A percentile compares a stretch with the other conserved stretches of the same genome.
Conservation (phyloP, 2,113 vertebrate genomes). For the Odocoileus virginianus region DNA sequence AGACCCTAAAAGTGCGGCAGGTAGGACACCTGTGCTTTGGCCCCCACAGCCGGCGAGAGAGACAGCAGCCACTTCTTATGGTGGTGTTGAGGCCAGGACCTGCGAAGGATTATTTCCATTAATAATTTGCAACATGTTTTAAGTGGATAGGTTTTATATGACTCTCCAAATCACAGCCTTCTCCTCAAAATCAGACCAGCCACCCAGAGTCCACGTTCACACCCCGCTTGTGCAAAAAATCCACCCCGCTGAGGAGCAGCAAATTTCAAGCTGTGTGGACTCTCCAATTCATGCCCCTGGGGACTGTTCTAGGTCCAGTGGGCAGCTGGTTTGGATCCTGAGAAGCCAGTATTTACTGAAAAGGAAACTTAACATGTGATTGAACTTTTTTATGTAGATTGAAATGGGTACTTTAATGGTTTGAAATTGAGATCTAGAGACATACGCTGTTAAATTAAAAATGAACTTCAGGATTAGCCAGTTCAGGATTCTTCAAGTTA, state of each 20-base stretch:
- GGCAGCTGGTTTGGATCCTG: rapidly evolving
- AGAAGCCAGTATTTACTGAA: not conserved
- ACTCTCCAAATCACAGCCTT: not conserved
- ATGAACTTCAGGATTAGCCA: not conserved
- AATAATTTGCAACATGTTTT: not conserved
- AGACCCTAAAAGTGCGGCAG: rapidly evolving
- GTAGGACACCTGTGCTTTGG: rapidly evolving
- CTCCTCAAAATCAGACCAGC: not conserved
- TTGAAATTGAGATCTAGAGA: not conserved
- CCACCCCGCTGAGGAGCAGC: not conserved
- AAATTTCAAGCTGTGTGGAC: rapidly evolving
- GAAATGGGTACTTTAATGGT: not conserved
- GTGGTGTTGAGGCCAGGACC: too few relatives aligned
- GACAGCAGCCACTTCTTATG: rapidly evolving
- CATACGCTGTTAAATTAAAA: not conserved
- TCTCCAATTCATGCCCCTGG: rapidly evolving
- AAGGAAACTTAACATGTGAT: not conserved
- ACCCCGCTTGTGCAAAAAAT: too few relatives aligned
- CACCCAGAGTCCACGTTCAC: not conserved
- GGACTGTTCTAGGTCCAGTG: rapidly evolving
- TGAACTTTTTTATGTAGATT: not conserved
- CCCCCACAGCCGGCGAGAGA: rapidly evolving
- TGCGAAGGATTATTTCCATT: rapidly evolving
- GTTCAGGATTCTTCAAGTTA: not conserved
- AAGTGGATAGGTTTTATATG: not conserved